Conservation (phyloP, 2,888 invertebrate species). For the Dorcus parallelipipedus region DNA sequence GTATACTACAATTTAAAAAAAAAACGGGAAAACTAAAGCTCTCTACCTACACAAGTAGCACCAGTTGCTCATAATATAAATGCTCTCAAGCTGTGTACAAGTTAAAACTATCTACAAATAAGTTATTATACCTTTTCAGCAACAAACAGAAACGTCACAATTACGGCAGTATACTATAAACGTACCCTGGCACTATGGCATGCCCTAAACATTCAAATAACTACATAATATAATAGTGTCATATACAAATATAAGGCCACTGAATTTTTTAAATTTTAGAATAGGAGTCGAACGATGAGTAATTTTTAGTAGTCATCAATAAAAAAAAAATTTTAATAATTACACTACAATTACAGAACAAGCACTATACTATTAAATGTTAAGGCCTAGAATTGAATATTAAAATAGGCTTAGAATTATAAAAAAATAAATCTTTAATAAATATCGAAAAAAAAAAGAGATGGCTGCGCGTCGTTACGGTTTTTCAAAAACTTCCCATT, state of each 20-base stretch:
- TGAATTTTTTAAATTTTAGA: conserved; percentile 6
- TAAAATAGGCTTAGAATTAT: conserved; percentile 7
- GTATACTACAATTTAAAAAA: conserved; percentile 18
- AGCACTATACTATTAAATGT: no score
- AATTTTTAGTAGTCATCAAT: conserved; percentile 11
- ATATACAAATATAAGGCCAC: conserved; percentile 10
- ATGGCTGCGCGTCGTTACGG: neutral
- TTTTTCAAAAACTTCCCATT: neutral
- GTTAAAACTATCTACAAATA: conserved; percentile 37
- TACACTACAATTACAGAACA: no score
- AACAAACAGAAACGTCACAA: conserved; percentile 11
- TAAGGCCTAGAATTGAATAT: no score
- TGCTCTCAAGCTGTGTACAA: conserved; percentile 45
- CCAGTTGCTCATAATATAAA: conserved; percentile 48
- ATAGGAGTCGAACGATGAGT: conserved; percentile 8
- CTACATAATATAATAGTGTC: neutral
- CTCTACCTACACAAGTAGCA: conserved; percentile 45
- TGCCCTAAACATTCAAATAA: neutral
- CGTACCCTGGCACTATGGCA: conserved; percentile 24
- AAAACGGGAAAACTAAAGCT: conserved; percentile 27
- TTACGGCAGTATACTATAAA: conserved; percentile 29
- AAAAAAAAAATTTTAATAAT: conserved; percentile 11
- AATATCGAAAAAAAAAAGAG: conserved; percentile 7
- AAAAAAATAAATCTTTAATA: conserved; percentile 17
- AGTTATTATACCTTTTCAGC: conserved; percentile 16